phyloP scores from a whole-genome alignment of 1,140 invertebrate genomes.

The Drosophila fuyamai region DNA sequence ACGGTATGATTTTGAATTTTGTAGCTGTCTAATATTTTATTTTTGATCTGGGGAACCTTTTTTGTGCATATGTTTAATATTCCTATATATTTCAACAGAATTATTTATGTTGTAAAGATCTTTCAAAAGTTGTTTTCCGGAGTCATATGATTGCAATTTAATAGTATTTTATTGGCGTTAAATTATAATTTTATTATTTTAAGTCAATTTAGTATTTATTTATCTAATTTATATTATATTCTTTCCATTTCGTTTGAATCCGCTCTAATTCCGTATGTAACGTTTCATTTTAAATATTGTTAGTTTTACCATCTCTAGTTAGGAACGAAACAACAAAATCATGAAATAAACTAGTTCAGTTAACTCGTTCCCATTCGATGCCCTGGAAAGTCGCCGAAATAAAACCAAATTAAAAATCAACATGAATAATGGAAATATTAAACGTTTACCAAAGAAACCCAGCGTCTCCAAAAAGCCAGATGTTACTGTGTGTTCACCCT shows the following conservation, averaged over 20 bases:
- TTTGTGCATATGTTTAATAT: too few relatives aligned
- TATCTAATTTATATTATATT: too few relatives aligned
- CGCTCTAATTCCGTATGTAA: neutral
- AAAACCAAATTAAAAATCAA: constrained; percentile 3
- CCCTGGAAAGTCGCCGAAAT: neutral
- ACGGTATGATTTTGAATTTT: neutral
- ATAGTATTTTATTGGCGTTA: neutral
- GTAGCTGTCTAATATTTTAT: neutral
- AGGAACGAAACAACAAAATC: neutral
- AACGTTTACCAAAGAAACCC: constrained; percentile 23
- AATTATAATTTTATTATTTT: neutral
- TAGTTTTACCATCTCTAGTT: neutral
- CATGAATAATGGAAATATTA: constrained; percentile 31
- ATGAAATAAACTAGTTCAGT: constrained; percentile 6
- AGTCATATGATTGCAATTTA: neutral
- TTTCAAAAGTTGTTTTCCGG: too few relatives aligned
- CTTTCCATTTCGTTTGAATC: neutral
- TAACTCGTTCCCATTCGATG: constrained; percentile 4
- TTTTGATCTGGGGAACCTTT: too few relatives aligned
- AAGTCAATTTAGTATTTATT: neutral
- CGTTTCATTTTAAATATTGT: neutral
- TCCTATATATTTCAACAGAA: too few relatives aligned
- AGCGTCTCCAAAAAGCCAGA: constrained; percentile 24
- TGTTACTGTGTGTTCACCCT: constrained; percentile 55
- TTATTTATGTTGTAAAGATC: too few relatives aligned